Conservation (phyloP, 2,797 vertebrate species). For the Epinephelus awoara region DNA sequence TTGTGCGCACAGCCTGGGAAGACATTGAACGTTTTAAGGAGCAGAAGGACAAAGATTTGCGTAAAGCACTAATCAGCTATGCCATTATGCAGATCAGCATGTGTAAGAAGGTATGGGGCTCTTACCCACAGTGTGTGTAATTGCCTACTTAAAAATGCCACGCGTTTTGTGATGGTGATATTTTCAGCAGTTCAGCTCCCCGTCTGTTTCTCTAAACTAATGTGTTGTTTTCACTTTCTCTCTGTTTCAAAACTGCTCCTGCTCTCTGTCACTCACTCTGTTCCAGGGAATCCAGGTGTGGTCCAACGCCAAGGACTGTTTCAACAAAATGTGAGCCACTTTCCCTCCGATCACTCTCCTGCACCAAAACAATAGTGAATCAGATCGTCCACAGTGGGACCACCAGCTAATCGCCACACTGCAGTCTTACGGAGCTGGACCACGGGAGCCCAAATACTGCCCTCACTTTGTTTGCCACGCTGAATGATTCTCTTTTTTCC, state of each 20-base stretch:
- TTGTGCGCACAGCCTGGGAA: constrained; percentile 93
- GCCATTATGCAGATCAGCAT: constrained; percentile 99
- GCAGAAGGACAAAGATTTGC: constrained; percentile 95
- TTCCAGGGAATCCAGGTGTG: constrained; percentile 97
- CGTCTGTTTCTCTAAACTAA: neutral
- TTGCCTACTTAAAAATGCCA: neutral
- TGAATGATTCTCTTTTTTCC: constrained; percentile 24
- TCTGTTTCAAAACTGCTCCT: neutral
- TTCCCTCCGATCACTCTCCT: constrained; percentile 29
- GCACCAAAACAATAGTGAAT: constrained; percentile 44
- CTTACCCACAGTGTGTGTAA: neutral
- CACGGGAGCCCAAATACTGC: constrained; percentile 31
- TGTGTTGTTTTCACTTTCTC: neutral
- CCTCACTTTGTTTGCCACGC: constrained; percentile 38
- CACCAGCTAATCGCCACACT: constrained; percentile 25
- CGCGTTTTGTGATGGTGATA: neutral
- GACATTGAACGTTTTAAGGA: constrained; percentile 96
- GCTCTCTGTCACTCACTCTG: constrained; percentile 11
- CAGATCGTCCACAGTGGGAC: constrained; percentile 36
- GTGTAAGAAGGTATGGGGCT: constrained; percentile 94
- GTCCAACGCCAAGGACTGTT: constrained; percentile 98
- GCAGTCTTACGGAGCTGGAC: constrained; percentile 27
- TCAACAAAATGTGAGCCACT: constrained; percentile 95
- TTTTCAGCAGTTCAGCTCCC: neutral
- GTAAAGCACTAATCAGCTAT: constrained; percentile 96